Evolutionary conservation across 2,888 invertebrate species (phyloP).

Genomic region (Drosophila falleni): DNA sequence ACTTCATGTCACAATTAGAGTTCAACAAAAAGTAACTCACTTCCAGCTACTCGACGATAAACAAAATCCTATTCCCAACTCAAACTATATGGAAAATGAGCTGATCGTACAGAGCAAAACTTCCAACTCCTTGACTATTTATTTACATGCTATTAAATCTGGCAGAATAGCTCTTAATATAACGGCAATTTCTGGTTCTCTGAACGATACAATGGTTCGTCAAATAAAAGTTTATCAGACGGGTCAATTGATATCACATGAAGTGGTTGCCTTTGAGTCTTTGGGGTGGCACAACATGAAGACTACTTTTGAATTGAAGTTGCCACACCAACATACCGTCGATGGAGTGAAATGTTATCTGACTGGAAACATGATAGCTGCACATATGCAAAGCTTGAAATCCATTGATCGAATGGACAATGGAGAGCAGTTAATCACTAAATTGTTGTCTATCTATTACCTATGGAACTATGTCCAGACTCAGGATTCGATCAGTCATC

Average conservation of each 20-base stretch:
- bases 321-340: not conserved
- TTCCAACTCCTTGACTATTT: not conserved
- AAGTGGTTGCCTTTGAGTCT: not conserved
- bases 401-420: conserved; percentile 15
- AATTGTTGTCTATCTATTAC: conserved; percentile 22
- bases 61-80: not conserved
- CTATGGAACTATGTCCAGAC: conserved; percentile 29
- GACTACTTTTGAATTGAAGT: not conserved
- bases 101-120: not conserved
- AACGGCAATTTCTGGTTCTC: not conserved
- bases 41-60: conserved; percentile 6
- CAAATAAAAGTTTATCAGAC: not conserved
- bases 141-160: conserved; percentile 5
- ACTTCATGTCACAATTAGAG: conserved; percentile 1
- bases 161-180: conserved; percentile 21
- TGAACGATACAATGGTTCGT: not conserved
- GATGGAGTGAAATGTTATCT: conserved; percentile 27
- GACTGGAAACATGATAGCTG: conserved; percentile 15
- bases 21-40: not conserved
- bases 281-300: not conserved
- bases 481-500: not conserved
- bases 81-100: not conserved
- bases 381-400: not conserved
- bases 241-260: not conserved
- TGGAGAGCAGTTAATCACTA: conserved; percentile 44